Conservation (phyloP, 2,113 vertebrate genomes). For the Clarias macrocephalus region DNA sequence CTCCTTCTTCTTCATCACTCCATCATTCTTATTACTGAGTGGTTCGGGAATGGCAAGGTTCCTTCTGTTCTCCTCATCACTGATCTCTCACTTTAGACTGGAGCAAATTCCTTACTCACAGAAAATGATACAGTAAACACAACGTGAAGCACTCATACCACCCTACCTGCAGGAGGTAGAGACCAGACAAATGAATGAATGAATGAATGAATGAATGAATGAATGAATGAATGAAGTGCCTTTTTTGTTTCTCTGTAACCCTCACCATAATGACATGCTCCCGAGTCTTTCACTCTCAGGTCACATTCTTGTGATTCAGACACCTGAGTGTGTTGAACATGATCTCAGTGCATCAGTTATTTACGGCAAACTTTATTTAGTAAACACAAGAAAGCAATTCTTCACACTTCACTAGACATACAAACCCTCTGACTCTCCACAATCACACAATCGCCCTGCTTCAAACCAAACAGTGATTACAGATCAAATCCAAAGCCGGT, state of each 20-base stretch:
- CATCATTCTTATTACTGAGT: neutral
- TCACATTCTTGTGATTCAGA: neutral
- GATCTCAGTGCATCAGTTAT: neutral
- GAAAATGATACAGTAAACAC: neutral
- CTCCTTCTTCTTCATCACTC: slow-evolving; percentile 66
- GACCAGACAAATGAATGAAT: neutral
- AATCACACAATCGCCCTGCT: too few relatives aligned
- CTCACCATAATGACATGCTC: neutral
- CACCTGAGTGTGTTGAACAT: neutral
- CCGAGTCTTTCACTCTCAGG: neutral
- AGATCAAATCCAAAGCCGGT: too few relatives aligned
- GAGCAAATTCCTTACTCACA: neutral
- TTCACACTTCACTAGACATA: too few relatives aligned
- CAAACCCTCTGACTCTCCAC: too few relatives aligned
- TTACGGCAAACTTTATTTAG: neutral
- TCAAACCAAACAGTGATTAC: too few relatives aligned
- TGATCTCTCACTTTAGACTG: neutral
- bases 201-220: neutral
- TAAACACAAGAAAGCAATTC: too few relatives aligned
- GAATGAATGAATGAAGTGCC: neutral
- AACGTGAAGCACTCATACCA: neutral
- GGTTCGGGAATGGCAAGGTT: neutral
- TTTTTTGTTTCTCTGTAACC: neutral
- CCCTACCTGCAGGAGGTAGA: neutral
- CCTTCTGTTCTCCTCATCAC: neutral